phyloP scores from a whole-genome alignment of 2,888 invertebrate genomes.

The Chymomyza fuscimana region DNA sequence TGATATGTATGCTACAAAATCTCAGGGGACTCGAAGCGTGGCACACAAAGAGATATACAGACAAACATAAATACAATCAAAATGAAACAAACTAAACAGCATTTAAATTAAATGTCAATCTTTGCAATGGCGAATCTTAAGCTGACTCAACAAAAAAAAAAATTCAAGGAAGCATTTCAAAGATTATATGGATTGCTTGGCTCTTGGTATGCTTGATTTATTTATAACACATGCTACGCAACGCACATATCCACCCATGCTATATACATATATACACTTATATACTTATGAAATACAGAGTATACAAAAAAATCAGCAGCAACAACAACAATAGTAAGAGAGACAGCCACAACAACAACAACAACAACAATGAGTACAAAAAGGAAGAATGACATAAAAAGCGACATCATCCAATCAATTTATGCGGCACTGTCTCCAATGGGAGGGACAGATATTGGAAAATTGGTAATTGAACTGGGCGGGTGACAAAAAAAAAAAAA shows the following conservation, averaged over 20 bases:
- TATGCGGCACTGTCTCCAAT: conserved; percentile 68
- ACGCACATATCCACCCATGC: conserved; percentile 39
- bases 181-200: conserved; percentile 26
- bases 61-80: conserved; percentile 7
- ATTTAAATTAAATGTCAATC: conserved; percentile 64
- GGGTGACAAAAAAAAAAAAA: not conserved
- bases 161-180: conserved; percentile 34
- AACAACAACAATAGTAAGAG: conserved; percentile 18
- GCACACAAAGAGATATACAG: not conserved
- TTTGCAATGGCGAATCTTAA: conserved; percentile 32
- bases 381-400: conserved; percentile 65
- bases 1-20: not conserved
- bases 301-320: conserved; percentile 27
- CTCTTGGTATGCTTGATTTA: conserved; percentile 57
- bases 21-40: not conserved
- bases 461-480: conserved; percentile 57
- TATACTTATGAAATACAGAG: conserved; percentile 62
- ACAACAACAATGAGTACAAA: conserved; percentile 28
- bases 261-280: not conserved
- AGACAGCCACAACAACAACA: conserved; percentile 18
- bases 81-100: conserved; percentile 32
- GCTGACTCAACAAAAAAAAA: conserved; percentile 38
- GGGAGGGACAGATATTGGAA: conserved; percentile 60
- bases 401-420: conserved; percentile 74
- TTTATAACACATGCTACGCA: conserved; percentile 71